Evolutionary conservation across 1,140 invertebrate species (phyloP).

Genomic region (Zaprionus ornatus): DNA sequence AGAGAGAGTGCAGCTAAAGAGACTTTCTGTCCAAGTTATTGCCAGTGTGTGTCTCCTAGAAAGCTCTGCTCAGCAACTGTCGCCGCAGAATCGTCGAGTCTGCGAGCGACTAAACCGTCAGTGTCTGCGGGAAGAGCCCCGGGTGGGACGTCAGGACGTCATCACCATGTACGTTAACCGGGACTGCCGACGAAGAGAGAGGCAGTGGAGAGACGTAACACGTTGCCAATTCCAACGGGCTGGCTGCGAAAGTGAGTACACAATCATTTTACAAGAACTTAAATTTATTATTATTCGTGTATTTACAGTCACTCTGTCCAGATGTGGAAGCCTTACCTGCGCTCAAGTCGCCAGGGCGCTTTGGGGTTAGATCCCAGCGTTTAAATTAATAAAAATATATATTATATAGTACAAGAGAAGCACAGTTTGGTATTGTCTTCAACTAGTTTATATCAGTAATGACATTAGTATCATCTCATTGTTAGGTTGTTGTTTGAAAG

Average conservation of each 20-base stretch:
- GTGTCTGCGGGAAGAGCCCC: constrained; percentile 22
- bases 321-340: constrained; percentile 38
- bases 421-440: neutral
- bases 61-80: constrained; percentile 28
- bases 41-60: constrained; percentile 36
- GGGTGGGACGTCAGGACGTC: constrained; percentile 35
- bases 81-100: neutral
- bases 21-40: constrained; percentile 25
- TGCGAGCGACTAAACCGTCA: constrained; percentile 16
- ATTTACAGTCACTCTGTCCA: constrained; percentile 22
- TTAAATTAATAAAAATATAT: neutral
- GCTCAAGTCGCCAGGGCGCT: constrained; percentile 23
- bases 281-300: neutral
- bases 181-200: neutral
- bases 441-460: neutral
- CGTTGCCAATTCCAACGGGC: constrained; percentile 51
- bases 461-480: neutral
- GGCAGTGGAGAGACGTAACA: constrained; percentile 38
- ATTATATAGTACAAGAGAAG: neutral
- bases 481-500: constrained; percentile 57
- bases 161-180: constrained; percentile 35
- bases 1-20: neutral
- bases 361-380: neutral
- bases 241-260: constrained; percentile 42
- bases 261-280: neutral